Conservation (phyloP, 2,797 vertebrate species). For the Smutsia temminckii region DNA sequence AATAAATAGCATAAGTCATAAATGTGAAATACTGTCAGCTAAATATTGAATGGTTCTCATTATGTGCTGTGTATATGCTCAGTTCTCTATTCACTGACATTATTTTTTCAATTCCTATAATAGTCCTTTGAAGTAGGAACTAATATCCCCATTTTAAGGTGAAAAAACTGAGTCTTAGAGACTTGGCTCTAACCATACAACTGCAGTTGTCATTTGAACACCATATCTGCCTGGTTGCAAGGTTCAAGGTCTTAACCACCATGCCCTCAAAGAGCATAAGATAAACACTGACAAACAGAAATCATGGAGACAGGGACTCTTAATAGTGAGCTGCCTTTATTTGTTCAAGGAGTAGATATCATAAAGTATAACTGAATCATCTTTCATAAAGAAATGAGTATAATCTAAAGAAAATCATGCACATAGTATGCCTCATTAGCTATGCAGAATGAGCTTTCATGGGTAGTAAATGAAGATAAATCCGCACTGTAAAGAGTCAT, state of each 20-base stretch:
- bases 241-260: background rate
- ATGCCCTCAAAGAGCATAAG: background rate
- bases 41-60: background rate
- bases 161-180: background rate
- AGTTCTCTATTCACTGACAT: background rate
- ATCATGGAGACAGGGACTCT: background rate
- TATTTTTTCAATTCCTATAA: conserved; percentile 8
- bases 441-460: background rate
- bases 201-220: background rate
- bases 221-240: background rate
- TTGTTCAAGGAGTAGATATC: background rate
- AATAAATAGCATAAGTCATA: background rate
- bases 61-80: background rate
- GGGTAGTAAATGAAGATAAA: background rate
- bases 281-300: background rate
- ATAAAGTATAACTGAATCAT: background rate
- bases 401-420: conserved; percentile 37
- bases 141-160: background rate
- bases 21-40: background rate
- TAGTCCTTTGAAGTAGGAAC: background rate
- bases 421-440: conserved; percentile 3
- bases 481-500: background rate
- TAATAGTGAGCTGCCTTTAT: background rate
- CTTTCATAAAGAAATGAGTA: conserved; percentile 48
- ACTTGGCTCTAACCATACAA: background rate